A percentile compares a stretch with the other conserved stretches of the same genome.
Conservation (phyloP, 2,113 vertebrate genomes). For the Deroptyus accipitrinus region DNA sequence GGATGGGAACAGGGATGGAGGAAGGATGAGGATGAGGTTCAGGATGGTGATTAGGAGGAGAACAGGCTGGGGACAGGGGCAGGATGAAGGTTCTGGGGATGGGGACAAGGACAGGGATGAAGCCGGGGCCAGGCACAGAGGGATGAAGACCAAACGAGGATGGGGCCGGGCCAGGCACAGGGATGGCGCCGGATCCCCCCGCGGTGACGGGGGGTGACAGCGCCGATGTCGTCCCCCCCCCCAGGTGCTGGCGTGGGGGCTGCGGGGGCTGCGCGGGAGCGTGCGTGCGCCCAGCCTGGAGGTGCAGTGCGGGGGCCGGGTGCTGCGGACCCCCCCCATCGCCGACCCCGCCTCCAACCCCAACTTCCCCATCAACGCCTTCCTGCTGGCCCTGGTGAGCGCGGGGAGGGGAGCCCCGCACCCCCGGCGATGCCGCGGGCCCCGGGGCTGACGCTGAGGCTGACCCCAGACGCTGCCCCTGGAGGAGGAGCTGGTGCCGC, state of each 20-base stretch:
- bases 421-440: background rate
- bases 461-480: constrained; percentile 55
- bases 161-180: too few species aligned
- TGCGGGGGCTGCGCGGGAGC: constrained; percentile 58
- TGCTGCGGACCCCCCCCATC: constrained; percentile 57
- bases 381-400: constrained; percentile 67
- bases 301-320: constrained; percentile 64
- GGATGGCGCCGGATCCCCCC: background rate
- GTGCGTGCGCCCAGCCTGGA: constrained; percentile 54
- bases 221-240: accelerated
- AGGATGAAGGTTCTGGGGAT: background rate
- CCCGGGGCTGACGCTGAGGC: background rate
- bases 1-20: background rate
- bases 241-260: constrained; percentile 76
- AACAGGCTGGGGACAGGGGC: background rate
- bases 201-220: background rate
- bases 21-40: too few species aligned
- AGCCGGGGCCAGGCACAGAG: background rate
- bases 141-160: background rate
- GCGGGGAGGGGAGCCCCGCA: accelerated
- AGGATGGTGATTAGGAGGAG: background rate
- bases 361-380: constrained; percentile 63
- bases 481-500: constrained; percentile 40
- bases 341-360: constrained; percentile 46
- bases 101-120: background rate